Evolutionary conservation across 92 coral and sea anemone species (phyloP).

Genomic region (Palythoa grandiflora): DNA sequence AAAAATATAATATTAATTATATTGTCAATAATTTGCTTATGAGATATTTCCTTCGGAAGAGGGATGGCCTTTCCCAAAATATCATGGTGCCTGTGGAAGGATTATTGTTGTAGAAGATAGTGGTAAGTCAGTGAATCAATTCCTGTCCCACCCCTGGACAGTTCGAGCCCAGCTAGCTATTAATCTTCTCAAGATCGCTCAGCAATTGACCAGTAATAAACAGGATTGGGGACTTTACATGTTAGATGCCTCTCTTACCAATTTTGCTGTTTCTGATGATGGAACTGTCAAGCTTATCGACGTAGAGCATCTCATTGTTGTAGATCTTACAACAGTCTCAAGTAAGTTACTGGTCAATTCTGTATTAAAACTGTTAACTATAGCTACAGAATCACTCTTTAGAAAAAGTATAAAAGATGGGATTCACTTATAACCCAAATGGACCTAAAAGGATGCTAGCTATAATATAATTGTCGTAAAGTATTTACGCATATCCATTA

Average conservation of each 20-base stretch:
- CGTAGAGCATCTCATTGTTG: conserved; percentile 75
- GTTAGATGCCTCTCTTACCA: conserved; percentile 70
- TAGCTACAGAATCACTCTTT: no score
- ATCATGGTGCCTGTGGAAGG: conserved; percentile 93
- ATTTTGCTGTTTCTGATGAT: conserved; percentile 75
- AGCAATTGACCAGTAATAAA: conserved; percentile 61
- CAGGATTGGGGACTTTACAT: conserved; percentile 84
- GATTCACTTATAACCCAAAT: no score
- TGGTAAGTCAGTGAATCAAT: conserved; percentile 68
- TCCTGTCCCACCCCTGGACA: conserved; percentile 66
- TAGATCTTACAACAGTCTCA: conserved; percentile 54
- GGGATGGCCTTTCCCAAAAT: conserved; percentile 87
- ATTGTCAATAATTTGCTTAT: neutral
- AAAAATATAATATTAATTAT: neutral
- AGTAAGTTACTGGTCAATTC: conserved; percentile 26
- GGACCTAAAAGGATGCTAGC: no score
- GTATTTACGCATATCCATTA: no score
- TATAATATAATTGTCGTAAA: no score
- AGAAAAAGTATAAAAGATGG: no score
- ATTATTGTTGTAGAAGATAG: conserved; percentile 79
- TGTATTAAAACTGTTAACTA: no score
- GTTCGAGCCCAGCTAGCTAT: conserved; percentile 79
- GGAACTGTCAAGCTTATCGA: conserved; percentile 78
- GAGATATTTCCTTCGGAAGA: conserved; percentile 79
- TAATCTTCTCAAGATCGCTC: conserved; percentile 75